Evolutionary conservation across 2,113 vertebrate genomes (phyloP), one percentile per base, ranked within the genome.

Genomic region (Scomber colias): DNA sequence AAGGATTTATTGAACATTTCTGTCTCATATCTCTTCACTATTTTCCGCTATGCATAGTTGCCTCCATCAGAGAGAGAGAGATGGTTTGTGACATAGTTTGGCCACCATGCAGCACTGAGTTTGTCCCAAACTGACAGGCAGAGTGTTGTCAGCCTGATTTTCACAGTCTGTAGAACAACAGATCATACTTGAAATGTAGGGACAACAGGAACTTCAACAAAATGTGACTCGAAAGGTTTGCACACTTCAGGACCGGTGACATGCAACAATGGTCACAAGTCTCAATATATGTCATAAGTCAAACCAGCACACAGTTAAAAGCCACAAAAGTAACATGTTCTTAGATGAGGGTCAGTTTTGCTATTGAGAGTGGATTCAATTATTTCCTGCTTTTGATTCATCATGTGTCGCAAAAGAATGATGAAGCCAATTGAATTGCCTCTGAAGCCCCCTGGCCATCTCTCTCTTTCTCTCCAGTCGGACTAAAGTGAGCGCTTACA

Each of bases 131-230:
- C 14, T 62, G 61, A 71, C 66, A 11, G 12, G 5, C 61, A 63
- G 46, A 63, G 45, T 3, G 56, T 51, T 46, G 71, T 76, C 67
- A 72, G 71, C 35, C 50, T 68, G 11, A 79, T 59, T 83, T 55
- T 68, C 35, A 75, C 84, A 50, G 11, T 24, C 16, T 27, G 60
- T 11, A 40, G 19, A 14, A 21, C 35, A 50, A n/a, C 57, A 15
- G 0, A 1, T 31, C 17, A 16, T 5, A 7, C 35, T 56, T n/a
- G 49, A 69, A 48, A 54, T 5, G 62, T 27, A 17, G 53, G 0
- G 35, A 74, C 5, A 55, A 80, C 9, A 3, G 13, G 12, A 8
- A 44, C 17, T 13, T 21, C 57, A 45, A 9, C 44, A 31, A 11
- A 57, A 12, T 55, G 21, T 10, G 15, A 31, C 13, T 61, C 19